These are phyloP conservation scores for Pocillopora damicornis DNA, from an alignment of 64 coral and sea anemone genomes.

Conservation along the genomic window DNA sequence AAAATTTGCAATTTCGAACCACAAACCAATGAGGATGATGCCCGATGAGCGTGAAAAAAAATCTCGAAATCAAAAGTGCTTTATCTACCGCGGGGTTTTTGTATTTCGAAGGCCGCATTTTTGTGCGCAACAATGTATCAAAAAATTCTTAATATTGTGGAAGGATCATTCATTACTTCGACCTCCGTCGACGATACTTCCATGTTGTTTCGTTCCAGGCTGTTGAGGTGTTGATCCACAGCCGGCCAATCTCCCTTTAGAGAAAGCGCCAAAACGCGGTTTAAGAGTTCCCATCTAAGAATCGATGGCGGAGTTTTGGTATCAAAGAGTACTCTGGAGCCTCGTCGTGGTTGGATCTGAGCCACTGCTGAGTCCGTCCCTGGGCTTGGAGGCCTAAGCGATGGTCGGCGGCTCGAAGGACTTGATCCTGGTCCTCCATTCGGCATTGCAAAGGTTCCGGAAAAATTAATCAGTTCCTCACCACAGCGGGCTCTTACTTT, in stretches of 20 bases:
- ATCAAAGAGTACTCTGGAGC: conserved; percentile 66
- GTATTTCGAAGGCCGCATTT: neutral
- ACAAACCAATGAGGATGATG: too few relatives aligned
- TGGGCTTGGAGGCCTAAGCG: conserved; percentile 43
- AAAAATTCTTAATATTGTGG: neutral
- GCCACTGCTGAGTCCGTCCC: neutral
- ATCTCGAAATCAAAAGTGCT: neutral
- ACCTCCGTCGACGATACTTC: conserved; percentile 58
- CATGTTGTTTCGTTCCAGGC: conserved; percentile 84
- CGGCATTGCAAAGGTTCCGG: neutral
- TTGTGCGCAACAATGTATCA: neutral
- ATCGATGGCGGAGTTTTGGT: conserved; percentile 69
- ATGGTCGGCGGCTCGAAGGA: conserved; percentile 18
- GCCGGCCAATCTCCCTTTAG: conserved; percentile 77
- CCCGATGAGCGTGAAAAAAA: neutral
- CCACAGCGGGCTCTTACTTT: neutral
- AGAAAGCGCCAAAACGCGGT: conserved; percentile 65
- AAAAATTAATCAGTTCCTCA: neutral
- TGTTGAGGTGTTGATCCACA: conserved; percentile 80
- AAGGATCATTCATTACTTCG: conserved; percentile 41
- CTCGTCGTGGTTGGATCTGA: conserved; percentile 27
- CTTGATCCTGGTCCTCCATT: neutral
- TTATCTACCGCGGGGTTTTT: neutral
- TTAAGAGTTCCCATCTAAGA: conserved; percentile 74
- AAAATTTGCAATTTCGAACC: neutral